A percentile compares a stretch with the other conserved stretches of the same genome.
Conservation (phyloP, 2,113 vertebrate genomes). For the Guaruba guarouba region DNA sequence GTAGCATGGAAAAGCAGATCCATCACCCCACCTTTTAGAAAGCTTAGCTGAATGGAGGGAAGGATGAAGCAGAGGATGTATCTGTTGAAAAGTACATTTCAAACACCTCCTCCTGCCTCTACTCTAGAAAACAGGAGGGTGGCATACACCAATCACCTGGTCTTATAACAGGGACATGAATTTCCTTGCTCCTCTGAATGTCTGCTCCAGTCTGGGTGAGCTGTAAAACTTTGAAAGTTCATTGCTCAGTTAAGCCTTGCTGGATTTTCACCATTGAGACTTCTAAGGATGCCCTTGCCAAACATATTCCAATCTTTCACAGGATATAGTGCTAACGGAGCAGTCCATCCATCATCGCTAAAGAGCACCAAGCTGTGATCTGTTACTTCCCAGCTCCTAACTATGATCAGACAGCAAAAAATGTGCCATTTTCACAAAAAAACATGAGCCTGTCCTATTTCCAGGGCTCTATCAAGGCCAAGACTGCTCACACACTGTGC, state of each 20-base stretch:
- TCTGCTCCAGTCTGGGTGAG: neutral
- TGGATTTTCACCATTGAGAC: constrained; percentile 29
- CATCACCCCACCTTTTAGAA: neutral
- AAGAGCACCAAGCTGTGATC: neutral
- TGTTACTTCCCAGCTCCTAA: constrained; percentile 2
- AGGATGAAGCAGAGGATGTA: neutral
- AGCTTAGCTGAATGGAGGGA: neutral
- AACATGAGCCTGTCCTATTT: neutral
- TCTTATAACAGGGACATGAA: neutral
- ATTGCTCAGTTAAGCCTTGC: neutral
- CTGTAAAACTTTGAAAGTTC: neutral
- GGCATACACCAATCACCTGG: neutral
- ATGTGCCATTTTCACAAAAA: neutral
- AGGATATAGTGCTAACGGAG: neutral
- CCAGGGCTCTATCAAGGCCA: neutral
- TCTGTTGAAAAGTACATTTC: neutral
- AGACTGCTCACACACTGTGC: neutral
- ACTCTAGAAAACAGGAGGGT: neutral
- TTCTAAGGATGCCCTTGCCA: constrained; percentile 5
- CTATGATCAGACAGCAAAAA: constrained; percentile 5
- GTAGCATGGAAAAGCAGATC: neutral
- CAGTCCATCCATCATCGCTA: neutral
- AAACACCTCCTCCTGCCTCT: neutral
- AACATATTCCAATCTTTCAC: neutral
- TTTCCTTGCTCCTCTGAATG: neutral